Percentiles rank a stretch among this genome's conserved stretches.
phyloP scores from a whole-genome alignment of 2,113 vertebrate genomes.

The Hippocampus mohnikei region DNA sequence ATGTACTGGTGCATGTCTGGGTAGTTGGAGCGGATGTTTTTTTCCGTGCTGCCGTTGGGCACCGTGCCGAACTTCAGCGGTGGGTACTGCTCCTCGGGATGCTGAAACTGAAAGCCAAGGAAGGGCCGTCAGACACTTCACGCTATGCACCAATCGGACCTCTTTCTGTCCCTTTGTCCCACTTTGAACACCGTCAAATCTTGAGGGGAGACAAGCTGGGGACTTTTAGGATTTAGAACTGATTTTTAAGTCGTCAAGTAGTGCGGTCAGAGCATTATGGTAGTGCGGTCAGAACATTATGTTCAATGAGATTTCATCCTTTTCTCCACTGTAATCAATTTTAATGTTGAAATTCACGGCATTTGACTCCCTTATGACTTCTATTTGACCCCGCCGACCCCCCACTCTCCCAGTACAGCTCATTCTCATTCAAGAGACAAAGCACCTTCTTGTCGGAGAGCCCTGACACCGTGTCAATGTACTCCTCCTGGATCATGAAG shows the following conservation, averaged over 20 bases:
- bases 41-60: constrained; percentile 91
- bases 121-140: constrained; percentile 57
- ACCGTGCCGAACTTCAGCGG: constrained; percentile 90
- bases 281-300: constrained; percentile 45
- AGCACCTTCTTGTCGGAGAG: constrained; percentile 90
- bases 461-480: constrained; percentile 91
- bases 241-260: constrained; percentile 33
- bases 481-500: constrained; percentile 97
- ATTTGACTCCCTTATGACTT: constrained; percentile 52
- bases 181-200: constrained; percentile 40
- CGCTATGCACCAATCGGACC: constrained; percentile 66
- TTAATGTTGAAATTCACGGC: constrained; percentile 44
- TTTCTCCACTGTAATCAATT: constrained; percentile 57
- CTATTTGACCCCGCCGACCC: constrained; percentile 35
- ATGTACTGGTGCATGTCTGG: constrained; percentile 93
- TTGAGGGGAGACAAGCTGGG: constrained; percentile 23
- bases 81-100: constrained; percentile 89
- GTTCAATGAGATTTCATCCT: constrained; percentile 51
- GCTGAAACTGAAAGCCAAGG: constrained; percentile 79
- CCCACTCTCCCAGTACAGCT: constrained; percentile 14
- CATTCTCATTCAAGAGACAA: constrained; percentile 47
- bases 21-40: constrained; percentile 93
- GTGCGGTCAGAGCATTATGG: constrained; percentile 43
- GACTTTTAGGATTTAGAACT: constrained; percentile 40
- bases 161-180: constrained; percentile 62